These are phyloP conservation scores for Hirtodrosophila histrioides DNA, from an alignment of 2,888 invertebrate genomes.

Conservation along the genomic window DNA sequence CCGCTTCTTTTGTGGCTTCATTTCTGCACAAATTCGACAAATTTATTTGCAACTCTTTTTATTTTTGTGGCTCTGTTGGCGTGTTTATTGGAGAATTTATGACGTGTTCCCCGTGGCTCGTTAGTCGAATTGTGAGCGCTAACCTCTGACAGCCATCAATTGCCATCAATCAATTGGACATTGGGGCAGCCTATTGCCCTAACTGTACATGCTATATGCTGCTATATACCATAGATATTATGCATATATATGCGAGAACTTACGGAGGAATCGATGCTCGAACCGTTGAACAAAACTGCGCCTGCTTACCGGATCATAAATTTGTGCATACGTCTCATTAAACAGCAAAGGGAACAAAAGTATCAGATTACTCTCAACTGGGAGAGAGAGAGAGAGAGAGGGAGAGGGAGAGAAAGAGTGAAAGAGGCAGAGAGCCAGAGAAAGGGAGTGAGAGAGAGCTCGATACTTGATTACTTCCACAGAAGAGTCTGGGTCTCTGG, in stretches of 20 bases:
- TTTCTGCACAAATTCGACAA: slow-evolving; percentile 63
- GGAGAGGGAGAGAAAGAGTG: slow-evolving; percentile 6
- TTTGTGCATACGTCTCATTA: slow-evolving; percentile 82
- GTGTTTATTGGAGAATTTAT: slow-evolving; percentile 74
- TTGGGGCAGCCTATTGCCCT: slow-evolving; percentile 24
- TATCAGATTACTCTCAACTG: slow-evolving; percentile 67
- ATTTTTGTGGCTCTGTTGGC: slow-evolving; percentile 13
- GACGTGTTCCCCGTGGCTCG: slow-evolving; percentile 62
- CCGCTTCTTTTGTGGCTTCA: slow-evolving; percentile 56
- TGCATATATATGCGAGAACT: slow-evolving; percentile 1
- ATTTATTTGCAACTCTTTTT: slow-evolving; percentile 64
- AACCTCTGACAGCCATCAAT: slow-evolving; percentile 60
- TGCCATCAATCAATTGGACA: slow-evolving; percentile 66
- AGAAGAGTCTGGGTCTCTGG: slow-evolving; percentile 45
- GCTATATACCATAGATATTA: slow-evolving; percentile 4
- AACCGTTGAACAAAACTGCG: slow-evolving; percentile 73
- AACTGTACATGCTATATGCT: slow-evolving; percentile 37
- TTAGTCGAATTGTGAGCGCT: slow-evolving; percentile 64
- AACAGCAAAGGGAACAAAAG: slow-evolving; percentile 76
- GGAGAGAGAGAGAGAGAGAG: slow-evolving; percentile 5
- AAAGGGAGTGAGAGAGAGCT: too few relatives aligned
- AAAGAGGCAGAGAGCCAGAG: slow-evolving; percentile 7
- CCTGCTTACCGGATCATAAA: slow-evolving; percentile 80
- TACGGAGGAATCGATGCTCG: slow-evolving; percentile 26
- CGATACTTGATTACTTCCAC: slow-evolving; percentile 54